Evolutionary conservation across 2,113 vertebrate genomes (phyloP).

Genomic region (Grantiella picta): DNA sequence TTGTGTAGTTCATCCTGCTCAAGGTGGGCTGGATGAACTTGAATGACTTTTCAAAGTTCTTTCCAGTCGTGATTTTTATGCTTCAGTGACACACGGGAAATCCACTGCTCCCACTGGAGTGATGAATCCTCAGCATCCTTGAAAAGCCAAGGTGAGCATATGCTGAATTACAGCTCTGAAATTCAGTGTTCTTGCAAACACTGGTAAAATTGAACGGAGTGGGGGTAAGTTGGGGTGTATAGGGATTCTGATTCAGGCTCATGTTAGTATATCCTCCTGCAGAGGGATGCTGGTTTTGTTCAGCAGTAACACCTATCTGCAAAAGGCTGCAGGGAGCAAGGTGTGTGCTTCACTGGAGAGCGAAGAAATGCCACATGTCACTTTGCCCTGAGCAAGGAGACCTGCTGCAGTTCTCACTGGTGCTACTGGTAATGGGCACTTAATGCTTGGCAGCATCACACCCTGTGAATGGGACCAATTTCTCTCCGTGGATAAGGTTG

Average conservation of each 20-base stretch:
- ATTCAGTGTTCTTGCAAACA: neutral
- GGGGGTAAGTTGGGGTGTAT: too few species aligned
- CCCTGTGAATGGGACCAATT: neutral
- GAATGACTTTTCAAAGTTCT: neutral
- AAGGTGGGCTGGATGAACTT: neutral
- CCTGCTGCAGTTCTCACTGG: neutral
- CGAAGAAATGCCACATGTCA: neutral
- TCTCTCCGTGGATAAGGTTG: neutral
- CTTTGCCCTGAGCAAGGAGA: neutral
- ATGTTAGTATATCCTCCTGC: neutral
- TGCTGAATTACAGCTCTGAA: neutral
- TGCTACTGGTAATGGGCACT: neutral
- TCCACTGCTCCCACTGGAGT: neutral
- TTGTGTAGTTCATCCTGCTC: neutral
- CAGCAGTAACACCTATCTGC: neutral
- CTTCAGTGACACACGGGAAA: neutral
- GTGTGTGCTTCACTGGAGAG: neutral
- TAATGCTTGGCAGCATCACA: neutral
- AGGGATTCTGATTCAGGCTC: neutral
- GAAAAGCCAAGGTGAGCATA: neutral
- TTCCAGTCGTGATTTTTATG: neutral
- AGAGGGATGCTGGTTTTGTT: neutral
- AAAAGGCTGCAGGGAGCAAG: neutral
- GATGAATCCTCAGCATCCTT: neutral
- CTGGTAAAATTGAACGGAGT: neutral